Evolutionary conservation across 2,113 vertebrate species (phyloP).

Genomic region (Mugil cephalus): DNA sequence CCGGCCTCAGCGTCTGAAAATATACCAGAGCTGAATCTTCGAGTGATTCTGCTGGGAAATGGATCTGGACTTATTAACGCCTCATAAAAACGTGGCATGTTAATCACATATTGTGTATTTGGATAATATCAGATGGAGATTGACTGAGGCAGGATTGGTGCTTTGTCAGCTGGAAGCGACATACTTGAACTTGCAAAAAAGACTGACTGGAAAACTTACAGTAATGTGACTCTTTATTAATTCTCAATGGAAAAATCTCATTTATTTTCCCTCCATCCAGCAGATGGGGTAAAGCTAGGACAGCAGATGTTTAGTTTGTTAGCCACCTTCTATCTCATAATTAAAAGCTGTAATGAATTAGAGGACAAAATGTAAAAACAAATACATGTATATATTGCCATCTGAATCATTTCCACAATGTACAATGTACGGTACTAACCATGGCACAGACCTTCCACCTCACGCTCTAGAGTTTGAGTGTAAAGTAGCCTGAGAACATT

Average conservation of each 20-base stretch:
- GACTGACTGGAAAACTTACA: conserved; percentile 9
- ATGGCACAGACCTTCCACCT: too few species aligned
- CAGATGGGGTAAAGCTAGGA: not conserved
- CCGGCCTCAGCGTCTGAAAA: conserved; percentile 50
- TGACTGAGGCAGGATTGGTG: conserved; percentile 27
- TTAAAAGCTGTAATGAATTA: too few species aligned
- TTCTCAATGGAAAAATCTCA: conserved; percentile 17
- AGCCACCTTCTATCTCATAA: too few species aligned
- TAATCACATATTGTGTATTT: conserved; percentile 68
- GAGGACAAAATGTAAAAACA: too few species aligned
- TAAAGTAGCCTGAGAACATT: too few species aligned
- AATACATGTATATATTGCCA: too few species aligned
- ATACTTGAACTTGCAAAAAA: conserved; percentile 29
- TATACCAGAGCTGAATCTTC: conserved; percentile 38
- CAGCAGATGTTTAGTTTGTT: not conserved
- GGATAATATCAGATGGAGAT: conserved; percentile 64
- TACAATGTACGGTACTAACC: too few species aligned
- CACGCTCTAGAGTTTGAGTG: too few species aligned
- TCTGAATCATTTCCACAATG: too few species aligned
- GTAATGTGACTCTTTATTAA: conserved; percentile 40
- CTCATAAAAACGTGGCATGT: conserved; percentile 46
- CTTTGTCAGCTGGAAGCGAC: conserved; percentile 42
- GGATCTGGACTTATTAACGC: conserved; percentile 42
- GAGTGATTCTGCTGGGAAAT: conserved; percentile 42
- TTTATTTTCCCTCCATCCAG: not conserved